Evolutionary conservation across 2,797 vertebrate genomes (phyloP).

Genomic region (Myotis findleyi): DNA sequence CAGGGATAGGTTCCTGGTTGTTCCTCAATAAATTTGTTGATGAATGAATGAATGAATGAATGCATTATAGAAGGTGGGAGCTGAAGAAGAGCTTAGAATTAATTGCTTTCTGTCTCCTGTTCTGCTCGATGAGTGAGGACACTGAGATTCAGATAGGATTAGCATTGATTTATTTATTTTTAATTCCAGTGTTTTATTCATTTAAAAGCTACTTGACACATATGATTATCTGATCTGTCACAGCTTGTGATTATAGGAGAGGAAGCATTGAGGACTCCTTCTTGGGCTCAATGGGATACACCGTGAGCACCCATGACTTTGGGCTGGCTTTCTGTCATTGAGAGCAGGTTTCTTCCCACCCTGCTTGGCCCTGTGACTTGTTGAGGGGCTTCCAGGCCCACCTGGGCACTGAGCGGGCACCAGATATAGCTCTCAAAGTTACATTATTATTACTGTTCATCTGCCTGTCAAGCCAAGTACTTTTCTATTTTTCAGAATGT

Average conservation of each 20-base stretch:
- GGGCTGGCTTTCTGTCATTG: conserved; percentile 5
- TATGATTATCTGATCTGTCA: conserved; percentile 49
- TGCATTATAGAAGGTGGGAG: conserved; percentile 8
- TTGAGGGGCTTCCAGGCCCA: neutral
- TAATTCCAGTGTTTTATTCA: neutral
- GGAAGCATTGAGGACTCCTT: conserved; percentile 1
- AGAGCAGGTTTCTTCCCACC: neutral
- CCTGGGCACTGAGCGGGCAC: conserved; percentile 62
- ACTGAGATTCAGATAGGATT: conserved; percentile 20
- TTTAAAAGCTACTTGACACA: conserved; percentile 54
- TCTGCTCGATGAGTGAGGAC: conserved; percentile 21
- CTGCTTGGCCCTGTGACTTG: neutral
- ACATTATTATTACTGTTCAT: conserved; percentile 76
- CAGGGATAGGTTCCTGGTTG: neutral
- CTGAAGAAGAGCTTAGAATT: neutral
- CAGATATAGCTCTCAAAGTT: conserved; percentile 77
- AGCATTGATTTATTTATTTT: neutral
- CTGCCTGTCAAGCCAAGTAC: conserved; percentile 70
- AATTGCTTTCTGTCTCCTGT: neutral
- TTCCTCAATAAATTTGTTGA: neutral
- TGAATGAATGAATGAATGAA: conserved; percentile 1
- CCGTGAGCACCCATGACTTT: neutral
- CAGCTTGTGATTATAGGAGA: conserved; percentile 53
- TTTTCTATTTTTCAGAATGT: conserved; percentile 69
- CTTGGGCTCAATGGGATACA: neutral